These are phyloP conservation scores for Amazona vittata DNA, from an alignment of 2,113 vertebrate genomes.

Conservation along the genomic window DNA sequence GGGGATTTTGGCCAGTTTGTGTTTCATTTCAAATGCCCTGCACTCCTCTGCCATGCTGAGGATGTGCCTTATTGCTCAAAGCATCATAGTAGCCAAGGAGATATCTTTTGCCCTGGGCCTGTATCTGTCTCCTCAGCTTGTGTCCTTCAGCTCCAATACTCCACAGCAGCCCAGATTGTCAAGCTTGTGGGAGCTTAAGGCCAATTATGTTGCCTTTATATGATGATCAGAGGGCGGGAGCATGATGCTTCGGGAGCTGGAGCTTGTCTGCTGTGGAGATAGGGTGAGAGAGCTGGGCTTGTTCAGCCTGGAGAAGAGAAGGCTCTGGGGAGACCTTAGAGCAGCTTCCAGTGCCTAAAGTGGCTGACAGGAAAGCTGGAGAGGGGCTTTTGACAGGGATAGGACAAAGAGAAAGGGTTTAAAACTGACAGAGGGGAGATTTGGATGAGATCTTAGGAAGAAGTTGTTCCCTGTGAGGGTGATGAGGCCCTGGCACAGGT, in stretches of 20 bases:
- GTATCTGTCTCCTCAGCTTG: not conserved
- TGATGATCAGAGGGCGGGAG: not conserved
- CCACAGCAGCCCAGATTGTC: not conserved
- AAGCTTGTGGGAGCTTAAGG: not conserved
- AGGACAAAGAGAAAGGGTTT: not conserved
- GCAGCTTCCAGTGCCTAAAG: not conserved
- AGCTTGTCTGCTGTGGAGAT: not conserved
- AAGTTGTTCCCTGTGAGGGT: too few species aligned
- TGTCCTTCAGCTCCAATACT: not conserved
- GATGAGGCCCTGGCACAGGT: too few species aligned
- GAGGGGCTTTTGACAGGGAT: not conserved
- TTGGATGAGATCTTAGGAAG: not conserved
- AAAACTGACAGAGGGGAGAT: not conserved
- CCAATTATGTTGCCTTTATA: not conserved
- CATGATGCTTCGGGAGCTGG: not conserved
- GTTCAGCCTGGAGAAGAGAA: not conserved
- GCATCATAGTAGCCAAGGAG: not conserved
- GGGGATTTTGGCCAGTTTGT: not conserved
- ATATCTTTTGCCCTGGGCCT: not conserved
- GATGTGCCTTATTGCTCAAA: not conserved
- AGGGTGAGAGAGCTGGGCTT: not conserved
- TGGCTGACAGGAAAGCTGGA: not conserved
- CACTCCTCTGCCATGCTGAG: not conserved
- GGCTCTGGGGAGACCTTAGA: not conserved
- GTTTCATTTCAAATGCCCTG: not conserved